Base-by-base conservation (phyloP, 2,888 invertebrate species). In the Drosophila subquinaria region DNA sequence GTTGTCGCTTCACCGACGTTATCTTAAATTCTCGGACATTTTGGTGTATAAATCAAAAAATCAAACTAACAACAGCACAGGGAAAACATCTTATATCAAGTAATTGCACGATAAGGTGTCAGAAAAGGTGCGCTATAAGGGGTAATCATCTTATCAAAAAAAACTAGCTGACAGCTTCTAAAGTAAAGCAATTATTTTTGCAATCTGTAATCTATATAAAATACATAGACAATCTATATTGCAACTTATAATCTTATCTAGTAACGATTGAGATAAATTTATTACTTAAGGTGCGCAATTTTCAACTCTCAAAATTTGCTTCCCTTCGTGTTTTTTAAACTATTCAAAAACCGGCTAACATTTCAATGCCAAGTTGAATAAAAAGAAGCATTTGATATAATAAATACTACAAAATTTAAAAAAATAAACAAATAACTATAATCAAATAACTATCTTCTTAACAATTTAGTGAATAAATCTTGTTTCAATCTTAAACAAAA, bases 1-100 rank as follows among this genome's bases (percentile, higher is more conserved):
- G 61, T 65, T 33, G 56, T 69, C 65, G 61, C 45, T 35, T 47
- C 61, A 69, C 52, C 59, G 63, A 59, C 68, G 68, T 78, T 63
- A 62, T 76, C 71, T 64, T 11, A 71, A 64, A 35, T 67, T 72
- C 47, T 73, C 47, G 45, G 35, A 65, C 47, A 53, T n/a, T 38
- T 17, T 8, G 48, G 30, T 57, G 10, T 33, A 36, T 3, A 63
- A 30, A 17, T 60, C 36, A 63, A 47, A 6, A 15, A 48, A 40
- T 36, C 17, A n/a, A 36, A 36, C 23, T 42, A 13, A 52, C 20
- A 59, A 40, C 38, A 38, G n/a, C 48, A 20, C 11, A 20, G 35
- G 35, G 9, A 61, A 45, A 61, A 45, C 35, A 61, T 53, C 59
- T 13, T 42, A 36, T 35, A 57, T 33, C 57, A 55, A 73, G 59